Conservation (phyloP, 1,140 invertebrate genomes). For the Drosophila kikkawai region DNA sequence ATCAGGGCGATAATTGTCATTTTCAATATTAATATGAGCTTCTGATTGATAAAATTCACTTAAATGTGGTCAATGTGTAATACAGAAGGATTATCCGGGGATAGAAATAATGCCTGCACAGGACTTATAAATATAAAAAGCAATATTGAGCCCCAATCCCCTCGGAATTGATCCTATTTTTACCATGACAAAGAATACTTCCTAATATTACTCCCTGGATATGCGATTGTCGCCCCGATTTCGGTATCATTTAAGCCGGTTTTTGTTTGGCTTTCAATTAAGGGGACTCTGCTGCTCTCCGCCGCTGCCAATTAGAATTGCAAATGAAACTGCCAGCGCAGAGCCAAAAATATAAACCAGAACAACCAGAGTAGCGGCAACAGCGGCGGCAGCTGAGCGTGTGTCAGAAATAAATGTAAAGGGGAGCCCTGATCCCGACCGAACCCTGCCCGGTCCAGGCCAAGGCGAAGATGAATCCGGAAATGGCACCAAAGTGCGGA, state of each 20-base stretch:
- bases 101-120: neutral
- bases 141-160: neutral
- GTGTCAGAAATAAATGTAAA: slow-evolving; percentile 66
- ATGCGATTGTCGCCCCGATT: slow-evolving; percentile 7
- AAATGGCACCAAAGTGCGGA: slow-evolving; percentile 69
- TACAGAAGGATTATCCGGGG: neutral
- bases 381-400: slow-evolving; percentile 26
- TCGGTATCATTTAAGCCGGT: slow-evolving; percentile 19
- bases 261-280: slow-evolving; percentile 56
- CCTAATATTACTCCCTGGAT: neutral
- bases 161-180: neutral
- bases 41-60: slow-evolving; percentile 10
- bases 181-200: slow-evolving; percentile 14
- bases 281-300: slow-evolving; percentile 33
- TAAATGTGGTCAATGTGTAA: neutral
- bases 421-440: slow-evolving; percentile 18
- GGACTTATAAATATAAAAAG: neutral
- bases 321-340: slow-evolving; percentile 54
- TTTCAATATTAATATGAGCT: slow-evolving; percentile 31
- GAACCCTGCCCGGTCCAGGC: slow-evolving; percentile 11
- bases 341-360: slow-evolving; percentile 26
- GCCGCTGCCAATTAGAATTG: slow-evolving; percentile 70
- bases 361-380: slow-evolving; percentile 19
- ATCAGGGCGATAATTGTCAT: slow-evolving; percentile 36
- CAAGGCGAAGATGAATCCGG: slow-evolving; percentile 52